Evolutionary conservation across 2,888 invertebrate genomes (phyloP), one percentile per base, ranked within the genome.

Genomic region (Allygus modestus): DNA sequence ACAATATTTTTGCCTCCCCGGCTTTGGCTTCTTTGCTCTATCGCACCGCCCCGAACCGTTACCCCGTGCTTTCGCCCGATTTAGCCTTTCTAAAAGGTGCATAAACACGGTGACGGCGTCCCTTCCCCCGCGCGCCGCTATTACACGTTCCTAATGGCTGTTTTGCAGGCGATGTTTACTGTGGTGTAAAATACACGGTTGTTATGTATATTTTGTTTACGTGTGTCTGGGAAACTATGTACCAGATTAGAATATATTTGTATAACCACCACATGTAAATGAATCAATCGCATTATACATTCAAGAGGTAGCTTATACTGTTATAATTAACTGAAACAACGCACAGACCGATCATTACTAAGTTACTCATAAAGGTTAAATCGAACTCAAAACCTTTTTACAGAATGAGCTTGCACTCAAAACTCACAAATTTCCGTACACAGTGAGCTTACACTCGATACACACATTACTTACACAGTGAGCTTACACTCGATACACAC

Each of bases 101-200:
- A 46, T 46, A 17, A 15, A 46, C 17, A 46, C 46, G 12, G 46
- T 2, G 46, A 46, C 46, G 46, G 46, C 46, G 46, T 46, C 46
- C 12, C 1, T 17, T 23, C 23, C 20, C 20, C 20, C 2, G 5
- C 20, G 1, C 20, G 1, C 20, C 54, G 20, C 54, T 54, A 23
- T 54, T 23, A 54, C 54, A 9, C 7, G 54, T 20, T 15, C 46
- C 46, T 46, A 12, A 54, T 5, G 1, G 54, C 23, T 54, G 54
- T 54, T 54, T 54, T 54, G 54, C 54, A 54, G 54, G 65, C 65
- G 65, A 65, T 65, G 65, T 65, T 65, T 26, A 65, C 31, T 65
- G 31, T 65, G 17, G 0, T 54, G 20, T n/a, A 23, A 54, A 54
- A 54, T 54, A 23, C 4, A 54, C 4, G 54, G 54, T 23, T 54